Percentiles rank a stretch among this genome's conserved stretches.
Conservation (phyloP, 2,113 vertebrate species). For the Bombycilla garrulus region DNA sequence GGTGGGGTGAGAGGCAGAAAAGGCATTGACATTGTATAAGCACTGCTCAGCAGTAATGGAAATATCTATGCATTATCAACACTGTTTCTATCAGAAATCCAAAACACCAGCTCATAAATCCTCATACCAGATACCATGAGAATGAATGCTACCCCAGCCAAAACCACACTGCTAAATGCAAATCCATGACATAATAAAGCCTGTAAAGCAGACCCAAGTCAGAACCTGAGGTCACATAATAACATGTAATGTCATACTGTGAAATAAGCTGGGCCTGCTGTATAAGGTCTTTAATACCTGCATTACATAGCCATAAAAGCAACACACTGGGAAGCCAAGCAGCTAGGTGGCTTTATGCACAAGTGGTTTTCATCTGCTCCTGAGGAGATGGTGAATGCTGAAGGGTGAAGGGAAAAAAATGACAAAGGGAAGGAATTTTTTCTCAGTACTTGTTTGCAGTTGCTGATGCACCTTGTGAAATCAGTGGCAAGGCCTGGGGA, state of each 20-base stretch:
- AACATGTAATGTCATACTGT: background rate
- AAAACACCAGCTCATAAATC: background rate
- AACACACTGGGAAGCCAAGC: background rate
- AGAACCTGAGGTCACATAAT: background rate
- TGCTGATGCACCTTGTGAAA: background rate
- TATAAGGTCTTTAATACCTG: rapidly evolving
- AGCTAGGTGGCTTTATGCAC: background rate
- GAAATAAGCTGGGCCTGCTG: background rate
- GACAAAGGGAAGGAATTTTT: background rate
- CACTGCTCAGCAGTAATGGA: background rate
- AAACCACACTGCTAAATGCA: background rate
- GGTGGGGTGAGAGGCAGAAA: background rate
- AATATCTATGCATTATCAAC: background rate
- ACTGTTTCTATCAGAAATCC: background rate
- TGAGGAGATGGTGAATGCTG: background rate
- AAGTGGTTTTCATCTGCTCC: background rate
- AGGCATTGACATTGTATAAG: background rate
- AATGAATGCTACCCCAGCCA: background rate
- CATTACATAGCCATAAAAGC: background rate
- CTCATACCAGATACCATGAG: background rate
- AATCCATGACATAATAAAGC: background rate
- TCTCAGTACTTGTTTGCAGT: background rate
- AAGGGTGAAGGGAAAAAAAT: rapidly evolving
- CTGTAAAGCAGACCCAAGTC: background rate
- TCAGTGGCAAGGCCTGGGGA: background rate